Evolutionary conservation across 1,140 invertebrate genomes (phyloP), one percentile per base, ranked within the genome.

Genomic region (Cydia splendana): DNA sequence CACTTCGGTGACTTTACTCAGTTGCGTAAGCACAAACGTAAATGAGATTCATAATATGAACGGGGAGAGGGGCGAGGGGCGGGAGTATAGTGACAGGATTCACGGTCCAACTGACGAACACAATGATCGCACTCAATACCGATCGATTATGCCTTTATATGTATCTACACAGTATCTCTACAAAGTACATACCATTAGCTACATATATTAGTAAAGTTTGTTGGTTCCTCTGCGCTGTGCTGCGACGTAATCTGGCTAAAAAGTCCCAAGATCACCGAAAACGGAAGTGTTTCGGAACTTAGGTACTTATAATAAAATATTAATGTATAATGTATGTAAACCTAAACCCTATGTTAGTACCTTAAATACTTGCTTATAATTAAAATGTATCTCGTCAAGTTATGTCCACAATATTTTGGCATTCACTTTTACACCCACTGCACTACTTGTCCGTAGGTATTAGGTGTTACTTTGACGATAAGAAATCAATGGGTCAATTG

Each of bases 121-220:
- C 91, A 92, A 92, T 92, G 91, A 89, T 91, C 84, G 88, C 71
- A 80, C 87, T 89, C 88, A 92, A 91, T 92, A 90, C 87, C 81
- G 89, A 92, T 92, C 89, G 91, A 92, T 92, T 92, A 92, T 91
- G 85, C 86, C 79, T 90, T 87, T 90, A 87, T 80, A 73, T 75
- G 77, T 87, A 79, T 75, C 76, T 79, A 84, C 57, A 62, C 20
- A 62, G 57, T 80, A 78, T 84, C 80, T 65, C 69, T 81, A 81
- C 76, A 69, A 77, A 30, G 15, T 38, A 71, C 6, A 4, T 71
- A 71, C n/a, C 67, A 71, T 69, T 38, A 69, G 7, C 67, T 71
- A n/a, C n/a, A n/a, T n/a, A n/a, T n/a, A 71, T 38, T 71, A 45
- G 67, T 71, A 20, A 71, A 71, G 28, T 71, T 38, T 53, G 67